Evolutionary conservation across 2,113 vertebrate species (phyloP).

Genomic region (Osmerus eperlanus): DNA sequence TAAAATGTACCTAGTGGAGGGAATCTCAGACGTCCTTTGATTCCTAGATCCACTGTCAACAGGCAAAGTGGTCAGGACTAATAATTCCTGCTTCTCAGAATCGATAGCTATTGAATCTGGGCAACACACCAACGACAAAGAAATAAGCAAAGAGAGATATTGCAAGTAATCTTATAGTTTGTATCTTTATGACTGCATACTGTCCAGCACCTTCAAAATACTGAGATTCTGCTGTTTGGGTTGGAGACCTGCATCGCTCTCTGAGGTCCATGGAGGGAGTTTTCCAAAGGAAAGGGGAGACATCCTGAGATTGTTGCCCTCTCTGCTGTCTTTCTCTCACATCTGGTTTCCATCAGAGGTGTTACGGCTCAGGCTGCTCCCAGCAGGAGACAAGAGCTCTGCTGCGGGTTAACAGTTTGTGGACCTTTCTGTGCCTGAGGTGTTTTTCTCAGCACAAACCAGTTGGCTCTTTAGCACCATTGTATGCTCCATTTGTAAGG

Average conservation of each 20-base stretch:
- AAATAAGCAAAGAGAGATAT: no score
- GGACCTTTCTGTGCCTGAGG: conserved; percentile 12
- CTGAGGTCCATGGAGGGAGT: conserved; percentile 38
- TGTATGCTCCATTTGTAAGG: conserved; percentile 18
- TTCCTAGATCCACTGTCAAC: background rate
- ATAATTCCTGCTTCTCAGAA: background rate
- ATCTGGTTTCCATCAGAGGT: conserved; percentile 70
- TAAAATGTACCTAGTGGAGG: no score
- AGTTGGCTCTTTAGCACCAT: conserved; percentile 10
- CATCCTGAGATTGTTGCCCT: conserved; percentile 45
- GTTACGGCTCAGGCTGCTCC: conserved; percentile 30
- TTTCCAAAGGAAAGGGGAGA: conserved; percentile 50
- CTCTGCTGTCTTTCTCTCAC: conserved; percentile 40
- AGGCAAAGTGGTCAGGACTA: background rate
- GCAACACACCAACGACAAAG: no score
- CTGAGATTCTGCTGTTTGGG: background rate
- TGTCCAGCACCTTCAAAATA: background rate
- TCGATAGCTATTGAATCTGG: no score
- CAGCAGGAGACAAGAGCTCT: conserved; percentile 31
- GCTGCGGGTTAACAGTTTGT: conserved; percentile 10
- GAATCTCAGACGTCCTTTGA: background rate
- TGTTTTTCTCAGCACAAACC: conserved; percentile 25
- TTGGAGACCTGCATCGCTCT: conserved; percentile 38
- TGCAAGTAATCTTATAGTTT: no score
- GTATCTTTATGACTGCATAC: no score